phyloP scores from a whole-genome alignment of 2,113 vertebrate species.

The Phocoena sinus region DNA sequence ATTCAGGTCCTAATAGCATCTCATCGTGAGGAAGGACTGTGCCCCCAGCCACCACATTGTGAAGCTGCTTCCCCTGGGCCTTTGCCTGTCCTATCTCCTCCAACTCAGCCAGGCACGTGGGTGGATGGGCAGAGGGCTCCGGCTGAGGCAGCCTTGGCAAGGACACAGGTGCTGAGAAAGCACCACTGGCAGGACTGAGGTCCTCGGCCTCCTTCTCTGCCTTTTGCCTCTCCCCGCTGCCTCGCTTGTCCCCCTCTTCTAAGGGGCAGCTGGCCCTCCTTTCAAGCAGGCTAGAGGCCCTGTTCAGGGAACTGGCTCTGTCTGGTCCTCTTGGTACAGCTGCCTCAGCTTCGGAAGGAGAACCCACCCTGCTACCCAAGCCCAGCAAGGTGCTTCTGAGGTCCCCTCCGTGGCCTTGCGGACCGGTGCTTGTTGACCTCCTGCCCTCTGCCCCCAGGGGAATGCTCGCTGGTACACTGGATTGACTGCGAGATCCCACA shows the following conservation, averaged over 20 bases:
- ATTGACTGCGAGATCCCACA: background rate
- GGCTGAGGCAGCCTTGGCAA: background rate
- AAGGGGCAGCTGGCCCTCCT: background rate
- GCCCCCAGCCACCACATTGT: background rate
- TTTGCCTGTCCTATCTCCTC: conserved; percentile 26
- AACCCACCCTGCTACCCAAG: background rate
- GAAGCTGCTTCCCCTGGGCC: background rate
- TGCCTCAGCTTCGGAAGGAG: background rate
- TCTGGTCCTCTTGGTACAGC: background rate
- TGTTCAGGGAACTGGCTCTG: background rate
- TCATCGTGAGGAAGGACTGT: conserved; percentile 67
- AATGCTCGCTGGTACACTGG: background rate
- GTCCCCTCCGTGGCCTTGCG: background rate
- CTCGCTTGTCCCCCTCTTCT: background rate
- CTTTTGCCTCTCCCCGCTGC: background rate
- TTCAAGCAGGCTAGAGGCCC: background rate
- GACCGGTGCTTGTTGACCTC: background rate
- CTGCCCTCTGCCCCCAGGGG: background rate
- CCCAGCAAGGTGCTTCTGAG: background rate
- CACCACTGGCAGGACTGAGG: background rate
- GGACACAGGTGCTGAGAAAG: background rate
- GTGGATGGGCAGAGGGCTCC: background rate
- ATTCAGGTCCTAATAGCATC: conserved; percentile 56
- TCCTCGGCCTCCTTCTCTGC: background rate
- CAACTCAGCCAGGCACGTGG: background rate